These are phyloP conservation scores for Zosterops pallidus DNA, from an alignment of 2,113 vertebrate species.

Conservation along the genomic window DNA sequence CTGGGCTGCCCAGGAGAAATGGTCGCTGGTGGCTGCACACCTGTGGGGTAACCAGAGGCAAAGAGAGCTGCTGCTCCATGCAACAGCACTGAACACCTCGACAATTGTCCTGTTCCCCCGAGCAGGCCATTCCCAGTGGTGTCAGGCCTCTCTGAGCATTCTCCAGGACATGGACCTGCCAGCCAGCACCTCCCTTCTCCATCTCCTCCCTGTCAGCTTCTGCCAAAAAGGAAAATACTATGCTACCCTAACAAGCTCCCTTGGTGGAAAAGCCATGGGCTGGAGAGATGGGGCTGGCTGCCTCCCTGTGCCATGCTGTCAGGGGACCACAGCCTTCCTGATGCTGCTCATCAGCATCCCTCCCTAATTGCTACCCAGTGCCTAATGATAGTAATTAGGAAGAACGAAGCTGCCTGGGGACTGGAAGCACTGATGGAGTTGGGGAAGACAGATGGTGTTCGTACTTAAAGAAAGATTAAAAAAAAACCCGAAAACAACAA, in stretches of 20 bases:
- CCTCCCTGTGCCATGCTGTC: background rate
- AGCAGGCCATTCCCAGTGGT: background rate
- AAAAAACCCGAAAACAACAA: background rate
- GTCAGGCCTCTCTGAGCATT: background rate
- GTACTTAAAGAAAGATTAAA: constrained; percentile 43
- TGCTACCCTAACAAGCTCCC: background rate
- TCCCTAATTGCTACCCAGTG: constrained; percentile 61
- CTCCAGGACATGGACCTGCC: background rate
- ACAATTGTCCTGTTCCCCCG: fast-evolving
- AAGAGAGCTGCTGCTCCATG: background rate
- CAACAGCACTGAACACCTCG: background rate
- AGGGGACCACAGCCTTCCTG: constrained; percentile 17
- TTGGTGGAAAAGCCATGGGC: background rate
- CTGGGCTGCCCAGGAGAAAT: background rate
- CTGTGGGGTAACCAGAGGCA: background rate
- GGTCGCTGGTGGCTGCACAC: background rate
- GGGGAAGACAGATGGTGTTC: constrained; percentile 69
- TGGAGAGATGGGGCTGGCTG: background rate
- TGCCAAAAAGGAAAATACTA: background rate
- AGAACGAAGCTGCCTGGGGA: constrained; percentile 63
- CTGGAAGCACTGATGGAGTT: constrained; percentile 62
- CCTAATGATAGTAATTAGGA: constrained; percentile 73
- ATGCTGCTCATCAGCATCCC: constrained; percentile 53
- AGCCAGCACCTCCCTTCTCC: background rate
- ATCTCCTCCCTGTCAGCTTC: background rate